Conservation (phyloP, 2,113 vertebrate species). For the Callocephalon fimbriatum region DNA sequence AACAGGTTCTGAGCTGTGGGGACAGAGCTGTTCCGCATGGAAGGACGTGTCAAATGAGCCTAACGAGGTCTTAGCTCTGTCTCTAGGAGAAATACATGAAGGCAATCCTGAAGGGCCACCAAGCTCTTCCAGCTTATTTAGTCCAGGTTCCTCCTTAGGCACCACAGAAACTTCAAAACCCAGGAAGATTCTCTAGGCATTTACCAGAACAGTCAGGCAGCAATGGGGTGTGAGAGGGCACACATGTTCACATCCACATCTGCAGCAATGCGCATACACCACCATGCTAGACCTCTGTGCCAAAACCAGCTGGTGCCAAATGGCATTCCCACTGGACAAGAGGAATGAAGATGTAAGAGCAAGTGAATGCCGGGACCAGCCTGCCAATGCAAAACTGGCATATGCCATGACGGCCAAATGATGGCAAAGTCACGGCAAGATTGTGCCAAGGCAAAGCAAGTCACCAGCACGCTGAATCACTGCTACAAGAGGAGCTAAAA, state of each 20-base stretch:
- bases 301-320: neutral
- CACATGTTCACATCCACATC: rapidly evolving
- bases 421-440: neutral
- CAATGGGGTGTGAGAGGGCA: neutral
- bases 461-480: neutral
- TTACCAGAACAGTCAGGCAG: neutral
- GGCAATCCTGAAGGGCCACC: neutral
- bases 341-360: neutral
- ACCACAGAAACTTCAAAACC: rapidly evolving
- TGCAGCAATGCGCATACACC: neutral
- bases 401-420: neutral
- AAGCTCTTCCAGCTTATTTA: neutral
- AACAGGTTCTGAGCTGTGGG: neutral
- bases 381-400: neutral
- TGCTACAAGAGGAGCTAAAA: neutral
- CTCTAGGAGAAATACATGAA: neutral
- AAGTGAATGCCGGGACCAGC: neutral
- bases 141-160: neutral
- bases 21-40: neutral
- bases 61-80: neutral
- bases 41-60: neutral
- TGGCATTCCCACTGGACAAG: neutral
- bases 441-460: neutral
- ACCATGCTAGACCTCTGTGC: neutral
- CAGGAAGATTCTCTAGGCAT: neutral